Conservation (phyloP, 2,888 invertebrate genomes). For the Leptinotarsa juncta region DNA sequence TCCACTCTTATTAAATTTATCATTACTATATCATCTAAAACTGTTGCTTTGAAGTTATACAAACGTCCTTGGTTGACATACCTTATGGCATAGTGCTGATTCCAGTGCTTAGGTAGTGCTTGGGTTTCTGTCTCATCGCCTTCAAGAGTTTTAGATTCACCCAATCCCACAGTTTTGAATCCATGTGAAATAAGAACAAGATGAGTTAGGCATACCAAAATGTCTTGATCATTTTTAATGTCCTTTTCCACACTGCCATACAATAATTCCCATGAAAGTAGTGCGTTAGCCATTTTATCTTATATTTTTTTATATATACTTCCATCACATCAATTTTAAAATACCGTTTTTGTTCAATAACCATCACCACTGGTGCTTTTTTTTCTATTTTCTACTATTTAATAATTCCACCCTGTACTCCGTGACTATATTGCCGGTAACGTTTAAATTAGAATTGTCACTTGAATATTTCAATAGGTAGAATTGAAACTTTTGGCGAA, state of each 20-base stretch:
- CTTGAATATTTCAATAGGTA: too few species aligned
- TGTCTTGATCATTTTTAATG: conserved; percentile 75
- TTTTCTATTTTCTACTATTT: too few species aligned
- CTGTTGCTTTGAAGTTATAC: conserved; percentile 72
- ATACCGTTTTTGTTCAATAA: too few species aligned
- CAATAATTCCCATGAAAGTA: conserved; percentile 77
- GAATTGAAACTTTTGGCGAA: too few species aligned
- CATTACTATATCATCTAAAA: conserved; percentile 61
- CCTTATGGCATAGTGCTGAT: conserved; percentile 78
- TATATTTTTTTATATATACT: too few species aligned
- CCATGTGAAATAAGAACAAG: conserved; percentile 78
- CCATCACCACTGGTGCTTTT: too few species aligned
- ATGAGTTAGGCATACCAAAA: conserved; percentile 77
- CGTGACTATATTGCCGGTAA: too few species aligned
- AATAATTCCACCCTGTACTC: too few species aligned
- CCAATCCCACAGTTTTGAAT: conserved; percentile 78
- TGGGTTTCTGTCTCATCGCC: conserved; percentile 74
- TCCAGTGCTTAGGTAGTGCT: conserved; percentile 82
- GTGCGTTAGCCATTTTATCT: conserved; percentile 52
- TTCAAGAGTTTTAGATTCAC: conserved; percentile 69
- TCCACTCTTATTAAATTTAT: conserved; percentile 65
- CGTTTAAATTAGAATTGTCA: too few species aligned
- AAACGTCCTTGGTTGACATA: conserved; percentile 77
- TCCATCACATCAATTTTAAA: too few species aligned
- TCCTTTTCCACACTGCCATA: conserved; percentile 71